A percentile compares a stretch with the other conserved stretches of the same genome.
Evolutionary conservation across 2,888 invertebrate species (phyloP).

Genomic region (Spicauda simplicius): DNA sequence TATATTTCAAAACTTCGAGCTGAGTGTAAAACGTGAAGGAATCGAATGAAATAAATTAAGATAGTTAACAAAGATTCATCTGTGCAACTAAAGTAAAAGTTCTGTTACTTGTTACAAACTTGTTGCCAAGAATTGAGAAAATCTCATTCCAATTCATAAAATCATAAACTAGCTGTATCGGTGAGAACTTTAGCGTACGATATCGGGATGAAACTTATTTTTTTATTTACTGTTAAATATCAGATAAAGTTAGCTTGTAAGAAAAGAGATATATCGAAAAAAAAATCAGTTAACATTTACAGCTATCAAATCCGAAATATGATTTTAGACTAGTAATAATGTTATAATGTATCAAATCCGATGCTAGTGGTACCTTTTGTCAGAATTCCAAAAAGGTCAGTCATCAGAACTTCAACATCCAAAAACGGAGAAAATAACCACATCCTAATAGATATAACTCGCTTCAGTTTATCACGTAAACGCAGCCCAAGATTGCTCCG

Average conservation of each 20-base stretch:
- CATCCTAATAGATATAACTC: constrained; percentile 17
- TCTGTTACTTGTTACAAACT: constrained; percentile 17
- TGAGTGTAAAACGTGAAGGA: constrained; percentile 12
- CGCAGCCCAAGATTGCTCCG: constrained; percentile 59
- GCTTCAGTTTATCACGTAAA: constrained; percentile 49
- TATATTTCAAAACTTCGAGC: constrained; percentile 17
- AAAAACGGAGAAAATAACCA: no score
- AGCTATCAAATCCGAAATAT: no score
- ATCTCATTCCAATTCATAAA: constrained; percentile 32
- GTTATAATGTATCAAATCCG: no score
- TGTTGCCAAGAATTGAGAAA: no score
- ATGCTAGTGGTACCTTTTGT: no score
- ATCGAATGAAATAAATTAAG: constrained; percentile 17
- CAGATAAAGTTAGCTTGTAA: no score
- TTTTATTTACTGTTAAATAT: no score
- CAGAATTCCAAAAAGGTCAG: no score
- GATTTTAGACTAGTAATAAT: no score
- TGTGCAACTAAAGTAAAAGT: constrained; percentile 31
- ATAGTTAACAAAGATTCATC: constrained; percentile 34
- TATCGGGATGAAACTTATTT: not conserved
- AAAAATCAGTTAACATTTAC: no score
- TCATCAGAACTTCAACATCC: no score
- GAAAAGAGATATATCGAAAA: no score
- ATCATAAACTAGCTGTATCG: constrained; percentile 29
- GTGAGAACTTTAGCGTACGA: not conserved